These are phyloP conservation scores for Euzetes globulus DNA, from an alignment of 2,888 invertebrate genomes.

Conservation along the genomic window DNA sequence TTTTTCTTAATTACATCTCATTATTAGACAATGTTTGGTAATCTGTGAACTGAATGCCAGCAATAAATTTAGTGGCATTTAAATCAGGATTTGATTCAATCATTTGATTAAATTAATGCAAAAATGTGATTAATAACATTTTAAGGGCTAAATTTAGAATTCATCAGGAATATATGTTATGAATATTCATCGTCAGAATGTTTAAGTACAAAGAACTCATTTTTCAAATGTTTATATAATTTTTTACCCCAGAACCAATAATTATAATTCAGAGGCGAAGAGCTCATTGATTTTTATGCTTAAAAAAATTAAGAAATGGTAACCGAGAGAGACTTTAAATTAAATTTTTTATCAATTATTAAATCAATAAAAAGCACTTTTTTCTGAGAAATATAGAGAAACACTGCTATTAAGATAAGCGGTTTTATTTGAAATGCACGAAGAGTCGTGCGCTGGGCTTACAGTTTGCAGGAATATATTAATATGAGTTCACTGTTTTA, in stretches of 20 bases:
- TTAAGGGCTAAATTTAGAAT: too few relatives aligned
- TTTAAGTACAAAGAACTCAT: background rate
- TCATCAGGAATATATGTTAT: too few relatives aligned
- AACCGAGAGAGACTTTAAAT: background rate
- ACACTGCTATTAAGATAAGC: slow-evolving; percentile 1
- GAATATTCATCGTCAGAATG: too few relatives aligned
- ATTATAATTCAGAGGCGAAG: background rate
- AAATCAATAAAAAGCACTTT: too few relatives aligned
- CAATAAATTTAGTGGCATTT: too few relatives aligned
- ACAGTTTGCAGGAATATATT: background rate
- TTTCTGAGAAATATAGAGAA: background rate
- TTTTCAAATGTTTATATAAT: background rate
- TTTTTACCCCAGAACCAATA: background rate
- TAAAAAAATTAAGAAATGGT: too few relatives aligned
- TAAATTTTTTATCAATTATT: background rate
- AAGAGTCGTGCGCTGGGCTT: background rate
- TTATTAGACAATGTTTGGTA: too few relatives aligned
- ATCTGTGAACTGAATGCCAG: too few relatives aligned
- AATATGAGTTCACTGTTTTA: background rate
- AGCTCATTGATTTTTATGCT: background rate
- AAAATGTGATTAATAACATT: too few relatives aligned
- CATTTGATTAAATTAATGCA: too few relatives aligned
- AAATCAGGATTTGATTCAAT: too few relatives aligned
- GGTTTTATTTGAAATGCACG: background rate
- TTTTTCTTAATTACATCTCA: too few relatives aligned